phyloP scores from a whole-genome alignment of 2,888 invertebrate genomes.

The Euzetes globulus region DNA sequence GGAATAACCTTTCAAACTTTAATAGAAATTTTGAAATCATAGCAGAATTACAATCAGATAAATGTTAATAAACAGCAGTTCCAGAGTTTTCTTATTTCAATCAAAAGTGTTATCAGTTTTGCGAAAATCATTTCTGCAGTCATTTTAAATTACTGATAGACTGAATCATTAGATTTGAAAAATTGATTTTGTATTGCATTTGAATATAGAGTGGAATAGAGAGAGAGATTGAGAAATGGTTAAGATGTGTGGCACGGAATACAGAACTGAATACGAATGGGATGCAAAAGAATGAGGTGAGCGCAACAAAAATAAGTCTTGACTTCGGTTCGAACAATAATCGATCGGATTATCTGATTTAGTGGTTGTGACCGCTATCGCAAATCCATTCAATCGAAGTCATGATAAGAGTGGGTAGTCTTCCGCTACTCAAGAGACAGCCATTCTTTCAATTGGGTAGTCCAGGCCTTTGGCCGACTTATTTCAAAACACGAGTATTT shows the following conservation, averaged over 20 bases:
- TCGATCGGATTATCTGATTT: conserved; percentile 14
- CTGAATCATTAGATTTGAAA: background rate
- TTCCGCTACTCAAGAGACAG: background rate
- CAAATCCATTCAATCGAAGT: background rate
- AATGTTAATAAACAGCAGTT: too few relatives aligned
- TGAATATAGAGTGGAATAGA: background rate
- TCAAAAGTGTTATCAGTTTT: background rate
- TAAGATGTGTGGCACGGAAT: background rate
- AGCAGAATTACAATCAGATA: too few relatives aligned
- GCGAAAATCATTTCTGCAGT: background rate
- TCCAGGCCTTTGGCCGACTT: too few relatives aligned
- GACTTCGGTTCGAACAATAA: background rate
- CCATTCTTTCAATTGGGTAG: too few relatives aligned
- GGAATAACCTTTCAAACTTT: too few relatives aligned
- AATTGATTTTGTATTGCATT: background rate
- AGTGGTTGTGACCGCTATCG: background rate
- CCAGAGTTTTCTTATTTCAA: too few relatives aligned
- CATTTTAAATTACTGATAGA: background rate
- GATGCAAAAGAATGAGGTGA: background rate
- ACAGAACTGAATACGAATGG: background rate
- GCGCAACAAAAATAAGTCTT: background rate
- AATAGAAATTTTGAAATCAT: too few relatives aligned
- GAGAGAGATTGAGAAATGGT: background rate
- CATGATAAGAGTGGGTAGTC: background rate
- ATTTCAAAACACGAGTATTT: too few relatives aligned